phyloP scores from a whole-genome alignment of 1,140 invertebrate genomes.

The Amphibalanus amphitrite region DNA sequence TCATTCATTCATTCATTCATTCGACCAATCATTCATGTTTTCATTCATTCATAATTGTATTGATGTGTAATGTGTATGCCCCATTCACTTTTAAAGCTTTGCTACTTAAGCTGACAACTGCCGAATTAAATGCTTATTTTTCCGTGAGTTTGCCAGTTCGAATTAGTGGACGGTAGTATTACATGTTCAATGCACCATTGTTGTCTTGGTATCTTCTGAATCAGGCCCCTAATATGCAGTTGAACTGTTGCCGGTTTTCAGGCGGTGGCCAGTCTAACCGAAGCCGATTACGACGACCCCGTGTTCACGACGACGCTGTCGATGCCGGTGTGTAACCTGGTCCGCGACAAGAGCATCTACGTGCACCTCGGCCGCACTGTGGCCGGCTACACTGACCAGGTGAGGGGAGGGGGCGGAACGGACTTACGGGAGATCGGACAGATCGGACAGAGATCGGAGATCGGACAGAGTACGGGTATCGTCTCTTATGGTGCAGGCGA shows the following conservation, averaged over 20 bases:
- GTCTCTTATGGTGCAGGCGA: too few species aligned
- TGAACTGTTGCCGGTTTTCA: neutral
- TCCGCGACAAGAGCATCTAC: neutral
- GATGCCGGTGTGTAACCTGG: neutral
- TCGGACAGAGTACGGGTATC: too few species aligned
- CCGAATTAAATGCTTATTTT: neutral
- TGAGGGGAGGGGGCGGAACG: too few species aligned
- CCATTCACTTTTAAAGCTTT: constrained; percentile 9
- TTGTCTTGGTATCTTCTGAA: too few species aligned
- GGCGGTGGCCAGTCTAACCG: neutral
- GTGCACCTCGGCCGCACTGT: neutral
- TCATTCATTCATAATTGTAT: constrained; percentile 13
- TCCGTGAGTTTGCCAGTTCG: neutral
- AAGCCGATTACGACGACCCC: neutral
- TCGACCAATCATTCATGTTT: constrained; percentile 17
- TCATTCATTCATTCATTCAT: neutral
- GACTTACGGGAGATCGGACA: too few species aligned
- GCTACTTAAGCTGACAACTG: too few species aligned
- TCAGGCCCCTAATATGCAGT: too few species aligned
- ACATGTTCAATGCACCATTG: too few species aligned
- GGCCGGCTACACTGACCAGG: neutral
- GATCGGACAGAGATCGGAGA: too few species aligned
- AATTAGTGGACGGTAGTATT: too few species aligned
- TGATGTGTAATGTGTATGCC: neutral
- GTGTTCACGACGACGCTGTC: neutral